Evolutionary conservation across 2,797 vertebrate species (phyloP).

Genomic region (Peromyscus melanophrys): DNA sequence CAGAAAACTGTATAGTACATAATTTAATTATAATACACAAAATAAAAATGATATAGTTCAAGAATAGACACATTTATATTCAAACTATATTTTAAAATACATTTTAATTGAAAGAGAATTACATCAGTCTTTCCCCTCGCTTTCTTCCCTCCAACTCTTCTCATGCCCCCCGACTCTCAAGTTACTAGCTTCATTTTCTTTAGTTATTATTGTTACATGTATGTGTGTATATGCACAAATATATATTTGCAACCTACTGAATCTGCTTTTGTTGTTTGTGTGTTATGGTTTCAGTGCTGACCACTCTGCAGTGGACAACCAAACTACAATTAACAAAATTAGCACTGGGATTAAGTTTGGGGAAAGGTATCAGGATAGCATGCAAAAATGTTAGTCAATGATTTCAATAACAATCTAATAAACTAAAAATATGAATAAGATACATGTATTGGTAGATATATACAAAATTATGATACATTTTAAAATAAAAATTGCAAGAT

Average conservation of each 20-base stretch:
- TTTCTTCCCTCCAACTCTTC: background rate
- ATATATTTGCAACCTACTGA: background rate
- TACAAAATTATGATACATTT: background rate
- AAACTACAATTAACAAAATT: background rate
- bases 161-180: background rate
- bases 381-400: background rate
- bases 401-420: background rate
- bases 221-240: background rate
- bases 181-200: background rate
- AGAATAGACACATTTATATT: background rate
- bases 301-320: background rate
- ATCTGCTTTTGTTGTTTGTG: background rate
- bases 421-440: background rate
- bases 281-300: background rate
- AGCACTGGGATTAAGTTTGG: no score
- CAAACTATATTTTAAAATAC: background rate
- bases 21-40: background rate
- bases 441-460: background rate
- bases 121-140: background rate
- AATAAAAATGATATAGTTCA: background rate
- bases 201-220: background rate
- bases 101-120: background rate
- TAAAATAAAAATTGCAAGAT: background rate
- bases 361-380: background rate
- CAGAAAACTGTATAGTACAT: background rate